Conservation (phyloP, 2,113 vertebrate species). For the Entelurus aequoreus region DNA sequence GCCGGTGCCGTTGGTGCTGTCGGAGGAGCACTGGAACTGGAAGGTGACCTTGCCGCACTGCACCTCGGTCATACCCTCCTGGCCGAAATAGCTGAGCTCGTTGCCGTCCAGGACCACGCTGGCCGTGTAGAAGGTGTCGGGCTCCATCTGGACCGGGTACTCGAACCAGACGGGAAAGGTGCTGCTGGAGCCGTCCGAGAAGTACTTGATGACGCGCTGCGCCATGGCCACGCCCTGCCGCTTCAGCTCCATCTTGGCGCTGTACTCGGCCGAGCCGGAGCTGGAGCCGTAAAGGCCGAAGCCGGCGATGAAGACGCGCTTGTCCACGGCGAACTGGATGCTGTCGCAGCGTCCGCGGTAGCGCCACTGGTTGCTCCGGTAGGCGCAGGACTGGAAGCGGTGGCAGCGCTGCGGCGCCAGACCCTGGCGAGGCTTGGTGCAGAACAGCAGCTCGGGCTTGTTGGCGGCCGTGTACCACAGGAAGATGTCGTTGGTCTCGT, state of each 20-base stretch:
- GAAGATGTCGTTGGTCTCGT: slow-evolving; percentile 95
- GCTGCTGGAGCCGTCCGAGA: slow-evolving; percentile 94
- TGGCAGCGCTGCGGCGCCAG: slow-evolving; percentile 91
- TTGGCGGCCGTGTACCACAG: slow-evolving; percentile 95
- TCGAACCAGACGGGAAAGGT: slow-evolving; percentile 95
- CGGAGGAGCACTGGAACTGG: slow-evolving; percentile 97
- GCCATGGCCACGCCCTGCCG: slow-evolving; percentile 86
- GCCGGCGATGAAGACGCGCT: slow-evolving; percentile 90
- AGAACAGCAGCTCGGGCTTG: slow-evolving; percentile 88
- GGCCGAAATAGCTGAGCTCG: slow-evolving; percentile 97
- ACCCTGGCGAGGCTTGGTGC: slow-evolving; percentile 83
- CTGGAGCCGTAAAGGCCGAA: slow-evolving; percentile 96
- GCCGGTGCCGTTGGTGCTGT: slow-evolving; percentile 96
- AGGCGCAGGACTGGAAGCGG: slow-evolving; percentile 96
- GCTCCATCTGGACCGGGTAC: slow-evolving; percentile 93
- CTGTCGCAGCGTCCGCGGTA: slow-evolving; percentile 96
- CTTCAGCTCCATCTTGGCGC: slow-evolving; percentile 94
- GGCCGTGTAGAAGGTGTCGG: slow-evolving; percentile 96
- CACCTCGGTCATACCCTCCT: slow-evolving; percentile 97
- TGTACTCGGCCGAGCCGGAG: slow-evolving; percentile 93
- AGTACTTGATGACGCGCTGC: slow-evolving; percentile 90
- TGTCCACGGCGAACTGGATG: slow-evolving; percentile 97
- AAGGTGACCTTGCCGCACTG: slow-evolving; percentile 97
- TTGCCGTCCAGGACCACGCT: slow-evolving; percentile 94
- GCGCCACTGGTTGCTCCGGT: slow-evolving; percentile 98